Base-by-base conservation (phyloP, 2,888 invertebrate genomes). In the Phorcus lineatus region DNA sequence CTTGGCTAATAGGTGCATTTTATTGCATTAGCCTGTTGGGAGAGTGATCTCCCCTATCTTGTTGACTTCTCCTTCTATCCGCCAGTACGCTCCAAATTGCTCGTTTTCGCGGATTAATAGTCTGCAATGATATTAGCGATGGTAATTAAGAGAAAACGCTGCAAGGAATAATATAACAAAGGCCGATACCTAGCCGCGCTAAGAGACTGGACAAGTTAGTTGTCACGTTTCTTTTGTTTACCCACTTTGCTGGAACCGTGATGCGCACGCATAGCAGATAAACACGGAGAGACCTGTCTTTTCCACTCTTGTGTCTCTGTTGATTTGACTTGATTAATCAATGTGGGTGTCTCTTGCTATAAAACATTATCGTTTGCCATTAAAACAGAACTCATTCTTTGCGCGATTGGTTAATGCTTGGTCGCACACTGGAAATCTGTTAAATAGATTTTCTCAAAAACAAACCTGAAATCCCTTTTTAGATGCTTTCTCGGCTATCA, bases 311-410 rank as follows among this genome's bases (percentile, higher is more conserved):
- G 13, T 62, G 24, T 62, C 62, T 62, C 62, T 62, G 28, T 62
- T 62, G 62, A 28, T 62, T n/a, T 28, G 47, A 47, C 47, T 47
- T 62, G 28, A 62, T 28, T 47, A 62, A 62, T 62, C 62, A 28
- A 62, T 62, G 16, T 28, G 28, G 62, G 13, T 28, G 24, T 62
- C 62, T 62, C 62, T 28, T 28, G 62, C 62, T 13, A 28, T 62
- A 62, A 62, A 62, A 62, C 62, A 28, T 62, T 62, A 62, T 62
- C 62, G 62, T 62, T 62, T 24, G 28, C 62, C 28, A 62, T 62
- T 62, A 62, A 28, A 62, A 62, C 62, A 16, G 62, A 4, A 16
- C 24, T 62, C 28, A 62, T 62, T 62, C 62, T 62, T 62, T 28
- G 62, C 62, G 24, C n/a, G 24, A 28, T 9, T 62, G 28, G 28